These are phyloP conservation scores for Digitonthophagus gazella DNA, from an alignment of 2,888 invertebrate genomes.

Conservation along the genomic window DNA sequence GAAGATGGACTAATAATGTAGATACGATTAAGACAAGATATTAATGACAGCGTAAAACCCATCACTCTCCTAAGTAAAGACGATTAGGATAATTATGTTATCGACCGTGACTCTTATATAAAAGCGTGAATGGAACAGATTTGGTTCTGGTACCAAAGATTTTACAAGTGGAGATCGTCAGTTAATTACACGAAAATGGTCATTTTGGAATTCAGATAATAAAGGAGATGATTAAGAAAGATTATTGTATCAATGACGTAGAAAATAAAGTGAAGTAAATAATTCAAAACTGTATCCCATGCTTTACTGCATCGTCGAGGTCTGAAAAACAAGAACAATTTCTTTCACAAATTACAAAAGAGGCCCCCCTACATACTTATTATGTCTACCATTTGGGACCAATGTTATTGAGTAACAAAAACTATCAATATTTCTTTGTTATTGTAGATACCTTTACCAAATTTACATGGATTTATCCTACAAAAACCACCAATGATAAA, in stretches of 20 bases:
- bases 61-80: background rate
- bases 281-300: conserved; percentile 31
- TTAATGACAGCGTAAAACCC: conserved; percentile 27
- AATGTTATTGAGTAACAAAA: no score
- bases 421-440: no score
- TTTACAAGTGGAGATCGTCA: conserved; percentile 27
- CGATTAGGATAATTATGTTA: background rate
- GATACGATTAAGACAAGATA: conserved; percentile 30
- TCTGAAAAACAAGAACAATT: conserved; percentile 25
- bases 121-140: background rate
- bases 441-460: no score
- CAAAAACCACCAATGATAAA: no score
- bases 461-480: no score
- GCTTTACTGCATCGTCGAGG: conserved; percentile 34
- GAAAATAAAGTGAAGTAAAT: conserved; percentile 30
- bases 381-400: no score
- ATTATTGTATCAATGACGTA: conserved; percentile 31
- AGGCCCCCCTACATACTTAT: no score
- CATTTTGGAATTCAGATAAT: conserved; percentile 31
- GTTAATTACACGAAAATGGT: conserved; percentile 27
- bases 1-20: conserved; percentile 10
- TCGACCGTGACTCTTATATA: background rate
- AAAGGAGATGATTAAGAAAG: conserved; percentile 25
- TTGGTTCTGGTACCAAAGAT: conserved; percentile 17
- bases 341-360: no score